Percentiles rank a stretch among this genome's conserved stretches.
These are phyloP conservation scores for Coenonympha arcania DNA, from an alignment of 2,888 invertebrate genomes.

Conservation along the genomic window DNA sequence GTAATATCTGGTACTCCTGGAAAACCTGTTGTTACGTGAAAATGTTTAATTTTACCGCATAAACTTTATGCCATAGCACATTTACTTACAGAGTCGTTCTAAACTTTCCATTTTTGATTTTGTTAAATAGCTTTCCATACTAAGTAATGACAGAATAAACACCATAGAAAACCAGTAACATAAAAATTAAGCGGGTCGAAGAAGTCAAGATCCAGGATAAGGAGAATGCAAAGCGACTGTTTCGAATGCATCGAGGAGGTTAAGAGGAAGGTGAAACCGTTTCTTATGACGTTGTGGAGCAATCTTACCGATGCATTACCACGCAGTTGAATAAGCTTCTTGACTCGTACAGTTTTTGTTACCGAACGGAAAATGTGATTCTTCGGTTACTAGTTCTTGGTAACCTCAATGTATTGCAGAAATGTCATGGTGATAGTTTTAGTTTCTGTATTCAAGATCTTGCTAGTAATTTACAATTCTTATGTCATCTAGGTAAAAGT, in stretches of 20 bases:
- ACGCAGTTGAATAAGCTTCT: slow-evolving; percentile 2
- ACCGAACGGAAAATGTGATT: background rate
- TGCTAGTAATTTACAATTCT: too few species aligned
- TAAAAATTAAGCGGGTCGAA: background rate
- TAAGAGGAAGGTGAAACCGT: slow-evolving; percentile 13
- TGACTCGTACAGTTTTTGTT: background rate
- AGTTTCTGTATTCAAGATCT: too few species aligned
- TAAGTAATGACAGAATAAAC: too few species aligned
- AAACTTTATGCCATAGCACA: too few species aligned
- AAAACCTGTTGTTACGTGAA: too few species aligned
- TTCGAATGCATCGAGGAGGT: slow-evolving; percentile 7
- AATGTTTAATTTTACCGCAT: too few species aligned
- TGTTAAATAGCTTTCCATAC: background rate
- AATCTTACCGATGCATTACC: slow-evolving; percentile 20
- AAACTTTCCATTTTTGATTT: too few species aligned
- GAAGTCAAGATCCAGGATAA: background rate
- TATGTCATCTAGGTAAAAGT: too few species aligned
- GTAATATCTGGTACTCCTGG: too few species aligned
- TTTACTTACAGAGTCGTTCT: too few species aligned
- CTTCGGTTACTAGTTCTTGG: background rate
- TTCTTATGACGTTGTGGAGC: slow-evolving; percentile 18
- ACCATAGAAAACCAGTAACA: too few species aligned
- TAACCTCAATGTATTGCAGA: background rate
- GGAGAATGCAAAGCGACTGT: slow-evolving; percentile 5
- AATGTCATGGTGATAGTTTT: background rate